Percentiles rank a stretch among this genome's conserved stretches.
phyloP scores from a whole-genome alignment of 37 sponge, comb jelly and placozoan genomes.

The Theonella swinhoei region DNA sequence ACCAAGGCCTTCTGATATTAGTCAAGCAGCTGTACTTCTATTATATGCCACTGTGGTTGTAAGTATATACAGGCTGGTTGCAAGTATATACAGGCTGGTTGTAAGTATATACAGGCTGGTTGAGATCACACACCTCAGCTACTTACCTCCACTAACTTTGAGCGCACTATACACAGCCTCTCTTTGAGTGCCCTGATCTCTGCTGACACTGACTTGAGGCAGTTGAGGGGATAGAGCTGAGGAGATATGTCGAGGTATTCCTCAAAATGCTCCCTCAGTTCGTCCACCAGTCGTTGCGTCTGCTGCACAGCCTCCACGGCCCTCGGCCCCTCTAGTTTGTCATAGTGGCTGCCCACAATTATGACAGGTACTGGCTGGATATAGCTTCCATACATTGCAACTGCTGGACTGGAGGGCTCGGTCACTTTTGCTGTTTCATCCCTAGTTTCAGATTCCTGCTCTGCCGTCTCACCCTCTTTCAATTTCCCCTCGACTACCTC shows the following conservation, averaged over 20 bases:
- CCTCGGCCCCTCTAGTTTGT: constrained; percentile 14
- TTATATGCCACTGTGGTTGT: neutral
- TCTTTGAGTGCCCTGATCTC: constrained; percentile 73
- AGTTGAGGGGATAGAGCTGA: constrained; percentile 53
- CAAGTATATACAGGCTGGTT: neutral
- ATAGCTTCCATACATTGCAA: constrained; percentile 14
- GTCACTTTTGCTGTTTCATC: neutral
- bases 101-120: neutral
- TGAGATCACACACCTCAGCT: too few relatives aligned
- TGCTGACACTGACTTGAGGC: constrained; percentile 40
- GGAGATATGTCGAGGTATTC: constrained; percentile 62
- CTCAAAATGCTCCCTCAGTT: constrained; percentile 43
- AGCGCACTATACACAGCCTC: constrained; percentile 35
- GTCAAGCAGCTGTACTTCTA: too few relatives aligned
- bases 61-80: neutral
- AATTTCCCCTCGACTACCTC: neutral
- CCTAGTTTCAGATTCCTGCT: neutral
- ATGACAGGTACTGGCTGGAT: constrained; percentile 72
- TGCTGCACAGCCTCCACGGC: constrained; percentile 20
- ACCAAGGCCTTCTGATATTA: too few relatives aligned
- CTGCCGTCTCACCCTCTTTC: neutral
- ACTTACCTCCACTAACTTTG: constrained; percentile 49
- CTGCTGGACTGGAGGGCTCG: neutral
- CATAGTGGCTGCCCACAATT: constrained; percentile 76
- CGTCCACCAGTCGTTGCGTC: constrained; percentile 43